phyloP scores from a whole-genome alignment of 2,888 invertebrate genomes.

The Strigamia maritima region DNA sequence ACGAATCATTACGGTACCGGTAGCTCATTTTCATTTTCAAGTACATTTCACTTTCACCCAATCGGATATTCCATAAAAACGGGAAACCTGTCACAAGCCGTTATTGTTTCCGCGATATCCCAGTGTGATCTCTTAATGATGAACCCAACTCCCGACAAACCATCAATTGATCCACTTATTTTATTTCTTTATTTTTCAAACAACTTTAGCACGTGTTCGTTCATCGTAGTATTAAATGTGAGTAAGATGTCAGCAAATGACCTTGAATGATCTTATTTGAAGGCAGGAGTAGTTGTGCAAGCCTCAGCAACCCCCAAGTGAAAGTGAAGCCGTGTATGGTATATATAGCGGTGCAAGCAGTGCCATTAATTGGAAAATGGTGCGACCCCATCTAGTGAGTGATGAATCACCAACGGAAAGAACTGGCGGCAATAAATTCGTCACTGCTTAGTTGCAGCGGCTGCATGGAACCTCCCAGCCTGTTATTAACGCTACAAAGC shows the following conservation, averaged over 20 bases:
- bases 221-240: background rate
- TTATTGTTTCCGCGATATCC: background rate
- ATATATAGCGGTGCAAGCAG: background rate
- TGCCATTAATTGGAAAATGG: conserved; percentile 4
- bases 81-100: background rate
- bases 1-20: too few species aligned
- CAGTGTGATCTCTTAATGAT: background rate
- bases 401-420: background rate
- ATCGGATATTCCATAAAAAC: background rate
- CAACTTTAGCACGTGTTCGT: too few species aligned
- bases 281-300: background rate
- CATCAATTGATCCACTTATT: too few species aligned
- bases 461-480: background rate
- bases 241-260: background rate
- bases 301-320: background rate
- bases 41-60: background rate
- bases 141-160: background rate
- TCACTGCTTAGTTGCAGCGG: background rate
- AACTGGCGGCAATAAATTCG: background rate
- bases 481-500: background rate
- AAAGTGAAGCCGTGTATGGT: background rate
- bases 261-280: background rate
- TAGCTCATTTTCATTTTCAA: too few species aligned
- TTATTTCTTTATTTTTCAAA: too few species aligned
- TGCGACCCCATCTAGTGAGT: background rate